A percentile compares a stretch with the other conserved stretches of the same genome.
These are phyloP conservation scores for Camponotus pennsylvanicus DNA, from an alignment of 1,140 invertebrate species.

Conservation along the genomic window DNA sequence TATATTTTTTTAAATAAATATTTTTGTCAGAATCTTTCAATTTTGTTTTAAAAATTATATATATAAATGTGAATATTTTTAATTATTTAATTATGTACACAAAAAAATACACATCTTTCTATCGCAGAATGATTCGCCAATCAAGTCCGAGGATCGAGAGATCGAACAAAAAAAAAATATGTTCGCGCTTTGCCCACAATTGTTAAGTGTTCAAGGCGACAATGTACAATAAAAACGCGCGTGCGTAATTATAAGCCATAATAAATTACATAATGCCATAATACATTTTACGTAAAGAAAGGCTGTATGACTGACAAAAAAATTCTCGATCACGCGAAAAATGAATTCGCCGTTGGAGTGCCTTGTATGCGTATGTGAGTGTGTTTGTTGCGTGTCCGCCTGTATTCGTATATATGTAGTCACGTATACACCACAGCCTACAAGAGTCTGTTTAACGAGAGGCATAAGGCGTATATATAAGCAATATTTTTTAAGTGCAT, in stretches of 20 bases:
- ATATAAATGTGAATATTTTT: neutral
- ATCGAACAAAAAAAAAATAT: constrained; percentile 9
- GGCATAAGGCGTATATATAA: constrained; percentile 71
- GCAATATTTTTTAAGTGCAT: constrained; percentile 82
- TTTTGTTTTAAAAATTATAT: neutral
- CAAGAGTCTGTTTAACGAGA: constrained; percentile 78
- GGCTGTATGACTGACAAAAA: constrained; percentile 78
- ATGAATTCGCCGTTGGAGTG: constrained; percentile 18
- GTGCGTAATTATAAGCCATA: constrained; percentile 83
- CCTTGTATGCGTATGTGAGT: constrained; percentile 50
- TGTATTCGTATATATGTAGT: constrained; percentile 26
- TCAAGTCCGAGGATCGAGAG: constrained; percentile 31
- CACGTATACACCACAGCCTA: constrained; percentile 71
- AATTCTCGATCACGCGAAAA: constrained; percentile 54
- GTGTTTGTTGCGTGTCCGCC: constrained; percentile 17
- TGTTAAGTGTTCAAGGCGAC: constrained; percentile 76
- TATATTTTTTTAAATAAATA: neutral
- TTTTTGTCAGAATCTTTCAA: neutral
- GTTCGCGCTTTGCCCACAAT: constrained; percentile 53
- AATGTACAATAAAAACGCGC: constrained; percentile 81
- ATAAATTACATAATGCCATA: constrained; percentile 86
- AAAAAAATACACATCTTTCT: neutral
- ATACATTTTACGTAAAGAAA: constrained; percentile 81
- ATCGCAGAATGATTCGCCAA: neutral
- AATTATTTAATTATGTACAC: neutral